Base-by-base conservation (phyloP, 2,113 vertebrate genomes). In the Eulacestoma nigropectus region DNA sequence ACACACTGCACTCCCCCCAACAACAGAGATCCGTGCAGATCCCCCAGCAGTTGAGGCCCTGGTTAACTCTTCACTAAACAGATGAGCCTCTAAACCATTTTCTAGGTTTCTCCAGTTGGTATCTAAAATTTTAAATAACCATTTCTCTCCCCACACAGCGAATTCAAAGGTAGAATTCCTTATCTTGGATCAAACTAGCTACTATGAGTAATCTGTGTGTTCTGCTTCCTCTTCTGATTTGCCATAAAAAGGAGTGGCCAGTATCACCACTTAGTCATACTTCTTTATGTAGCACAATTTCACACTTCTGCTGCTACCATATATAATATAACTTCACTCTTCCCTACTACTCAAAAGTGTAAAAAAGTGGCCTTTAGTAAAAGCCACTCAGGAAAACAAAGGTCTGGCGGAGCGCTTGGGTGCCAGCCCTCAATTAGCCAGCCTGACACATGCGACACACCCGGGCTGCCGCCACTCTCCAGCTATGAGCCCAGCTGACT, bases 331-430 rank as follows among this genome's bases (percentile, higher is more conserved):
- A 74, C 35, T 83, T 84, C 0, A 0, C 37, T 90, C 63, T 91
- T 80, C 46, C 82, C 53, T 64, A 57, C 68, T 83, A 35, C 49
- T 83, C 75, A 90, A 70, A 83, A 39, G 63, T 4, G 59, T n/a
- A n/a, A n/a, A n/a, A n/a, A n/a, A n/a, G n/a, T n/a, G n/a, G n/a
- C 42, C 42, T 86, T 86, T 52, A 49, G 59, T 55, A 74, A 67
- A 91, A 94, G 41, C 7, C 42, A 93, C 39, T 30, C n/a, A 50
- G 64, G 67, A 86, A 74, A 91, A 65, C 82, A 84, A 74, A 80
- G 83, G 32, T 59, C 16, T 80, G 39, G 30, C 0, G 0, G n/a
- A 44, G n/a, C 0, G 3, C 23, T 64, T 32, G 49, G 46, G 74
- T 77, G 89, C 64, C 55, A 79, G 30, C 49, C 37, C 57, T 82